Conservation (phyloP, 30 jellyfish, hydroid and myxozoan genomes). For the Hydractinia symbiolongicarpus region DNA sequence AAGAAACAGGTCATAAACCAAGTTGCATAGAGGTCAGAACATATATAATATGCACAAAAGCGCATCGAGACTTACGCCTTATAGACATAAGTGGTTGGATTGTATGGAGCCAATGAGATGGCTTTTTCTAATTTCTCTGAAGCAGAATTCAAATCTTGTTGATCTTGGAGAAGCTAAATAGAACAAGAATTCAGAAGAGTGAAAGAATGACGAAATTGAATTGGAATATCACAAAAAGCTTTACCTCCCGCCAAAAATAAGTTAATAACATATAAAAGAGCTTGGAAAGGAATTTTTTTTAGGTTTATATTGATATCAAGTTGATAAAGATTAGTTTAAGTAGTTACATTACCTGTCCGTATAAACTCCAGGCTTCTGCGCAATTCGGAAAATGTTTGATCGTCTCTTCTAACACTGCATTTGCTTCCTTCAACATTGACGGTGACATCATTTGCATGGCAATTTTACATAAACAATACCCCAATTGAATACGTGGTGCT, state of each 20-base stretch:
- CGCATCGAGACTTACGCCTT: conserved; percentile 64
- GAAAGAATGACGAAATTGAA: neutral
- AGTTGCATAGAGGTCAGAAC: too few relatives aligned
- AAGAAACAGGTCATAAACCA: too few relatives aligned
- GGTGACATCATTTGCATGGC: conserved; percentile 69
- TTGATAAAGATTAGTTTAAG: too few relatives aligned
- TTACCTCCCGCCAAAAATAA: neutral
- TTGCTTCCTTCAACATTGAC: conserved; percentile 69
- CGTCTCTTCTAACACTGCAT: conserved; percentile 67
- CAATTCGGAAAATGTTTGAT: conserved; percentile 60
- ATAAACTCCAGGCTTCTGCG: conserved; percentile 87
- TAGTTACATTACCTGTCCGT: conserved; percentile 61
- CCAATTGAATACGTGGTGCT: conserved; percentile 80
- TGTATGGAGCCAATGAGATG: conserved; percentile 64
- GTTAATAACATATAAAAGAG: too few relatives aligned
- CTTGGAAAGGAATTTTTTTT: neutral
- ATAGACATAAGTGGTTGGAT: conserved; percentile 87
- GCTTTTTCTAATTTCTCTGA: conserved; percentile 84
- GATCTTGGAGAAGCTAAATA: conserved; percentile 85
- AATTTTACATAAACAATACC: conserved; percentile 63
- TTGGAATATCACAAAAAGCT: neutral
- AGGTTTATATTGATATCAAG: too few relatives aligned
- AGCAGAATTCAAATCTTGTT: conserved; percentile 68
- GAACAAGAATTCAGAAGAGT: neutral
- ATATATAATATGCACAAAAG: too few relatives aligned